Evolutionary conservation across 2,113 vertebrate genomes (phyloP).

Genomic region (Amphilophus citrinellus): DNA sequence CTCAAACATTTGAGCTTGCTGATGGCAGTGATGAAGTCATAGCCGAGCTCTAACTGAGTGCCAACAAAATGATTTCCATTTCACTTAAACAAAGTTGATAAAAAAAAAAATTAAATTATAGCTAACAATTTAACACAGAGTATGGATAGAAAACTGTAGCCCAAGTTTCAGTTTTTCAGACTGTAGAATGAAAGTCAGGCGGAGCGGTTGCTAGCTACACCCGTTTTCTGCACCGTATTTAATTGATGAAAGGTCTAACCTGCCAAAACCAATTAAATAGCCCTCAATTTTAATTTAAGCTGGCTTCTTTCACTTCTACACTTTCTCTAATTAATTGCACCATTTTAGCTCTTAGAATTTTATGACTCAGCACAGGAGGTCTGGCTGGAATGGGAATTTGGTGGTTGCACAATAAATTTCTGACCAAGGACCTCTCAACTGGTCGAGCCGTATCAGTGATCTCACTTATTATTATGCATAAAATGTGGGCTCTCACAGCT

Average conservation of each 20-base stretch:
- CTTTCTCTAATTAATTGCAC: slow-evolving; percentile 6
- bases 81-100: neutral
- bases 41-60: neutral
- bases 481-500: neutral
- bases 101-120: neutral
- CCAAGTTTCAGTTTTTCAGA: neutral
- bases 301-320: neutral
- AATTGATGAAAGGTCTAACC: neutral
- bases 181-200: neutral
- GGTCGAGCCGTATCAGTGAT: neutral
- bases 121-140: neutral
- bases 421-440: neutral
- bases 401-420: neutral
- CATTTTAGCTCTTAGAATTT: neutral
- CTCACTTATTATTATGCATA: neutral
- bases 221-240: neutral
- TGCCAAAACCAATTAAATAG: neutral
- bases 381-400: slow-evolving; percentile 1
- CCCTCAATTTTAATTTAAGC: neutral
- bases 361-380: slow-evolving; percentile 9
- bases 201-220: neutral
- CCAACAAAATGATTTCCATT: neutral
- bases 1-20: too few species aligned
- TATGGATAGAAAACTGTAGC: neutral
- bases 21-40: neutral